A percentile compares a stretch with the other conserved stretches of the same genome.
Evolutionary conservation across 37 sponge, comb jelly and placozoan species (phyloP).

Genomic region (Spongilla lacustris): DNA sequence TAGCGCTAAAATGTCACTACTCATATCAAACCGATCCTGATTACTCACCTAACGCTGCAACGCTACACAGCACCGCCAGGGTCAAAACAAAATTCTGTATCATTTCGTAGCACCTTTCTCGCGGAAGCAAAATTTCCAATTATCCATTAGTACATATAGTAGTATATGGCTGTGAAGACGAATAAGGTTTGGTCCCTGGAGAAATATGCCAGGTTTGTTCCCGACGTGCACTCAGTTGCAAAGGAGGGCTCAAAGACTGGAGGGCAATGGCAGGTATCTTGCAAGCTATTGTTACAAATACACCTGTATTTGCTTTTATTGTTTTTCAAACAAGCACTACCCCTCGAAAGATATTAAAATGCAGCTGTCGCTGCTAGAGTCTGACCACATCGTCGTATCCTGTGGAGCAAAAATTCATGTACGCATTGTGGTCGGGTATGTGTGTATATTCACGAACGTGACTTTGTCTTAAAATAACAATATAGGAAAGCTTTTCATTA

Average conservation of each 20-base stretch:
- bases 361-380: slow-evolving; percentile 46
- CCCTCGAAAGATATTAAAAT: slow-evolving; percentile 32
- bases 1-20: no score
- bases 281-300: not conserved
- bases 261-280: slow-evolving; percentile 59
- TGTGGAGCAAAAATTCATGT: slow-evolving; percentile 54
- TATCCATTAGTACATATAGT: not conserved
- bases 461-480: no score
- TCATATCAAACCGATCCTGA: no score
- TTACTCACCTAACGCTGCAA: not conserved
- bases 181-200: slow-evolving; percentile 63
- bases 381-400: slow-evolving; percentile 53
- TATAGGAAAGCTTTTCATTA: slow-evolving; percentile 89
- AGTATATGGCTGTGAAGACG: slow-evolving; percentile 6
- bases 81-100: not conserved
- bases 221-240: not conserved
- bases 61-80: not conserved
- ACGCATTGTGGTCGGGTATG: not conserved
- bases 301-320: not conserved
- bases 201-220: slow-evolving; percentile 71
- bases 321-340: slow-evolving; percentile 30
- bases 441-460: not conserved
- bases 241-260: slow-evolving; percentile 13
- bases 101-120: not conserved
- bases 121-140: not conserved